Percentiles rank a stretch among this genome's conserved stretches.
These are phyloP conservation scores for Hypsopygia costalis DNA, from an alignment of 2,888 invertebrate genomes.

Conservation along the genomic window DNA sequence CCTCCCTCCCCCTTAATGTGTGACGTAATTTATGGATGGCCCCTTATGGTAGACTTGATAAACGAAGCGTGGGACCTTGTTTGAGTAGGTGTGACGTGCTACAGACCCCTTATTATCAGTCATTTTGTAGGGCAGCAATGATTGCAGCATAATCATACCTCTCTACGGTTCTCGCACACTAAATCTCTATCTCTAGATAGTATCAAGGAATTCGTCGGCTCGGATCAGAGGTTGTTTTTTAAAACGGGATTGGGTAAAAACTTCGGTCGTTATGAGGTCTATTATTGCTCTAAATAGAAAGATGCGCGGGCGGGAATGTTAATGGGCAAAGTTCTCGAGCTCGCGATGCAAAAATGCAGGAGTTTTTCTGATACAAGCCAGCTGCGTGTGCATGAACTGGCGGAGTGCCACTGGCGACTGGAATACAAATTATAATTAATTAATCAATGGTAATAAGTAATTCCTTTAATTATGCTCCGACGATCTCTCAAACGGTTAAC, in stretches of 20 bases:
- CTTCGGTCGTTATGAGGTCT: constrained; percentile 46
- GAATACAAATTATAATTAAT: neutral
- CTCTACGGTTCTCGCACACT: constrained; percentile 43
- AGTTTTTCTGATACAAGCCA: constrained; percentile 26
- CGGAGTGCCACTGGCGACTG: neutral
- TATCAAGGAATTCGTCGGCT: constrained; percentile 21
- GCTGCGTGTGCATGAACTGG: constrained; percentile 4
- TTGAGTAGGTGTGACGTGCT: constrained; percentile 37
- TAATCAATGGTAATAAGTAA: neutral
- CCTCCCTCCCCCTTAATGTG: too few species aligned
- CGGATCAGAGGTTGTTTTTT: constrained; percentile 14
- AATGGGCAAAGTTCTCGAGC: constrained; percentile 54
- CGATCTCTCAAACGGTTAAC: too few species aligned
- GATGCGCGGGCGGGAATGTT: constrained; percentile 68
- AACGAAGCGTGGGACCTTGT: constrained; percentile 36
- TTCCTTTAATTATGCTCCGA: too few species aligned
- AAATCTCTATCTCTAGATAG: constrained; percentile 39
- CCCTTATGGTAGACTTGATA: too few species aligned
- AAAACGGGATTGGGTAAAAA: constrained; percentile 18
- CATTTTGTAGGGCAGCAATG: constrained; percentile 36
- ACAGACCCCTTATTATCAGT: constrained; percentile 40
- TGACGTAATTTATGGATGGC: too few species aligned
- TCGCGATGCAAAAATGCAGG: constrained; percentile 36
- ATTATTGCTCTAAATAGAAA: constrained; percentile 68
- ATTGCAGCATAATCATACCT: constrained; percentile 50